phyloP scores from a whole-genome alignment of 2,888 invertebrate species.

The Empis livida region DNA sequence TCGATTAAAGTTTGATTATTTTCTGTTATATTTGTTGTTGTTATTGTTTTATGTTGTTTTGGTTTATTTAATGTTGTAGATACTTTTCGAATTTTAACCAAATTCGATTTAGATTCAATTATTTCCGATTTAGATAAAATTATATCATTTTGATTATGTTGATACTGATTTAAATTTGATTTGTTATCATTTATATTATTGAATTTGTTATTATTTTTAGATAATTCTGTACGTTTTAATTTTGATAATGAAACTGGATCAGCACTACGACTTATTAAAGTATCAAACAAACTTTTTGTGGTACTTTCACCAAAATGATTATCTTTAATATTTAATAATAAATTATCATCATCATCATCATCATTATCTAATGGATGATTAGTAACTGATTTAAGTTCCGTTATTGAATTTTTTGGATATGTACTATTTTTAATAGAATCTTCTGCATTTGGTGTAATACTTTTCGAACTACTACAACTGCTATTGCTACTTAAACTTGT shows the following conservation, averaged over 20 bases:
- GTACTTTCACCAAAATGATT: slow-evolving; percentile 46
- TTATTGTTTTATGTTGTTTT: slow-evolving; percentile 10
- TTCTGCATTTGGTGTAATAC: too few relatives aligned
- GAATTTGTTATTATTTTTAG: background rate
- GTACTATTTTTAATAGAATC: too few relatives aligned
- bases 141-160: slow-evolving; percentile 12
- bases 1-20: slow-evolving; percentile 13
- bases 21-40: slow-evolving; percentile 13
- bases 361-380: background rate
- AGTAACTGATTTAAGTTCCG: too few relatives aligned
- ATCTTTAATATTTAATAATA: slow-evolving; percentile 45
- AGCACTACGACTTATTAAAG: slow-evolving; percentile 26
- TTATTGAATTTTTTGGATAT: too few relatives aligned
- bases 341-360: background rate
- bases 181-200: background rate
- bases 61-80: slow-evolving; percentile 18
- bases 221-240: background rate
- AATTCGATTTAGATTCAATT: slow-evolving; percentile 17
- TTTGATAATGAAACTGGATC: slow-evolving; percentile 13
- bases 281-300: slow-evolving; percentile 23
- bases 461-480: background rate
- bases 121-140: slow-evolving; percentile 31
- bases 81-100: background rate
- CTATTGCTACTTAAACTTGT: background rate
- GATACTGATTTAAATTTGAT: too few relatives aligned